A percentile compares a stretch with the other conserved stretches of the same genome.
Conservation (phyloP, 2,797 vertebrate genomes). For the Etheostoma perlongum region DNA sequence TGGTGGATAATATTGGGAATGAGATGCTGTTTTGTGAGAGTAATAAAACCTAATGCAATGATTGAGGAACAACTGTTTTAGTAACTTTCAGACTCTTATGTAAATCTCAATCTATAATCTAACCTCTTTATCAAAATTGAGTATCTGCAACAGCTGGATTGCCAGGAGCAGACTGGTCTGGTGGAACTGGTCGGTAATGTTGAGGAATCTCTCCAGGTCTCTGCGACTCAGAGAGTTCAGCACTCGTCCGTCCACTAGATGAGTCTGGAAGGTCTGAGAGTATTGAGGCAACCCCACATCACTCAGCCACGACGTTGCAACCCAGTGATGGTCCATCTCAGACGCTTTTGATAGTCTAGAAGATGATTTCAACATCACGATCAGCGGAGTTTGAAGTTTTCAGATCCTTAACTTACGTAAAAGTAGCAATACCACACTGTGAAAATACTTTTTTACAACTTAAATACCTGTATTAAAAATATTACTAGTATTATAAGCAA, state of each 20-base stretch:
- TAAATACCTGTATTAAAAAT: neutral
- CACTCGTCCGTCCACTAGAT: slow-evolving; percentile 89
- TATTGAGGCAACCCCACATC: slow-evolving; percentile 91
- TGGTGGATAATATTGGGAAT: slow-evolving; percentile 25
- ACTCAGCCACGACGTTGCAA: slow-evolving; percentile 89
- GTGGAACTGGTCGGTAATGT: slow-evolving; percentile 87
- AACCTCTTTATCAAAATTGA: slow-evolving; percentile 91
- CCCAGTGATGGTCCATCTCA: slow-evolving; percentile 92
- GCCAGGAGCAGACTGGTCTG: slow-evolving; percentile 90
- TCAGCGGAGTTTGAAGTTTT: neutral
- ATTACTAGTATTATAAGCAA: too few species aligned
- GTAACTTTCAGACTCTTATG: neutral
- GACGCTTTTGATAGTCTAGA: slow-evolving; percentile 88
- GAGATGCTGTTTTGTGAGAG: slow-evolving; percentile 18
- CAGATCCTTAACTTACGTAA: neutral
- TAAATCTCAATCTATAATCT: slow-evolving; percentile 32
- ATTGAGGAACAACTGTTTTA: neutral
- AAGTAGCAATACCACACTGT: neutral
- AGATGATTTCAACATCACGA: neutral
- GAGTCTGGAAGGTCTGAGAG: slow-evolving; percentile 88
- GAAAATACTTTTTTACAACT: neutral
- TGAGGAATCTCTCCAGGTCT: slow-evolving; percentile 88
- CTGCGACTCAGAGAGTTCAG: slow-evolving; percentile 87
- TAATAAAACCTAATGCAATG: neutral
- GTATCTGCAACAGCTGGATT: slow-evolving; percentile 88